Base-by-base conservation (phyloP, 2,113 vertebrate genomes). In the Pygoscelis antarcticus region DNA sequence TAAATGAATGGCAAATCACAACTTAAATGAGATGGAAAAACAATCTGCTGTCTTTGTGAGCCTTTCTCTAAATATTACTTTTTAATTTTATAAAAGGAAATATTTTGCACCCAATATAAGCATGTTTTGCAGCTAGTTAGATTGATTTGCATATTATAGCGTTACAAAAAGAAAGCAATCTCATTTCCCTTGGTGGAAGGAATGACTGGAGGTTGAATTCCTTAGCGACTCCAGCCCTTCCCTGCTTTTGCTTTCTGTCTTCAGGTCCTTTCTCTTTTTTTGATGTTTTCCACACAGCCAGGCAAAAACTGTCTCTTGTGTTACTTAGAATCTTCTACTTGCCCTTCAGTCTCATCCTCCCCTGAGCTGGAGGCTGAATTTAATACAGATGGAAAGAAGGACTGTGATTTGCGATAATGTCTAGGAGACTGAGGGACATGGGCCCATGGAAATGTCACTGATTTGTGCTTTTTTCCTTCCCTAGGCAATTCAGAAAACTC, bases 21-120 rank as follows among this genome's bases (percentile, higher is more conserved):
- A 68, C 92, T 96, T 88, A 97, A 97, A 95, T 93, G 74, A 95
- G 88, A 96, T 8, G 82, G 91, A 89, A 97, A 98, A 97, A 58
- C 91, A 96, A 90, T 94, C 93, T 40, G 15, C 83, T 91, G 55
- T 62, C 57, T 82, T 94, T 94, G 77, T 93, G 81, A 96, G 54
- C 79, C 66, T 94, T 89, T 96, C 95, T 95, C 93, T 82, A 84
- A 98, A 92, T 89, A 95, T 65, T 94, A 84, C 49, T 94, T 96
- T 92, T 96, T 77, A 79, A 79, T 92, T 95, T 93, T 89, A 47
- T 44, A 84, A 87, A 91, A 80, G 55, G 64, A 95, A 89, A 91
- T 77, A 69, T 95, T 97, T 93, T 75, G 27, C 88, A 91, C 94
- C 81, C 91, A 83, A 49, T 90, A 93, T 80, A 88, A 90, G 44